phyloP scores from a whole-genome alignment of 64 coral and sea anemone genomes.

The Exaiptasia diaphana region DNA sequence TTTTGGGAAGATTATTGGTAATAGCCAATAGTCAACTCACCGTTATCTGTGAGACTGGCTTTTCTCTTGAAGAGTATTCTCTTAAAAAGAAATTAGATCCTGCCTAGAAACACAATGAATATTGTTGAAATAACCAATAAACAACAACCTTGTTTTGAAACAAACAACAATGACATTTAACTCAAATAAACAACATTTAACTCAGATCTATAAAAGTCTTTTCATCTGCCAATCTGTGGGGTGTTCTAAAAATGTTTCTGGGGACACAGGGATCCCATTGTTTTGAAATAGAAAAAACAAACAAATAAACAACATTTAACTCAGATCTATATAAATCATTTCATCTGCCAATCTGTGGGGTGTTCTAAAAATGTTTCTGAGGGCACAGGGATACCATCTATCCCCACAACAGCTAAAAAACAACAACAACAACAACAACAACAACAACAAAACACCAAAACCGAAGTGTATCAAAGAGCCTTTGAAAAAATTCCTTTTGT shows the following conservation, averaged over 20 bases:
- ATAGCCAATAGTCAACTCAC: background rate
- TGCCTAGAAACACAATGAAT: conserved; percentile 36
- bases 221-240: background rate
- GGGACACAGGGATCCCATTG: background rate
- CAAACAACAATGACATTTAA: background rate
- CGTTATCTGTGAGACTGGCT: conserved; percentile 67
- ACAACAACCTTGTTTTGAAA: background rate
- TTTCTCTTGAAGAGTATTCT: conserved; percentile 92
- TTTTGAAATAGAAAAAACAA: background rate
- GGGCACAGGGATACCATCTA: background rate
- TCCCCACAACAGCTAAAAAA: background rate
- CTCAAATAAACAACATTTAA: no score
- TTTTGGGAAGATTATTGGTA: background rate
- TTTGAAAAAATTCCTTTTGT: no score
- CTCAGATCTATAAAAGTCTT: no score
- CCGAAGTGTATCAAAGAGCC: background rate
- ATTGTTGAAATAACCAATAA: no score
- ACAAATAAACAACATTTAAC: no score
- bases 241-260: background rate
- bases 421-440: background rate
- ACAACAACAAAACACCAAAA: background rate
- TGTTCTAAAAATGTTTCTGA: background rate
- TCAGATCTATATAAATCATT: no score
- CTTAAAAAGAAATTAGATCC: conserved; percentile 76
- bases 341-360: background rate